A percentile compares a stretch with the other conserved stretches of the same genome.
Conservation (phyloP, 2,888 invertebrate genomes). For the Amphipoea lucens region DNA sequence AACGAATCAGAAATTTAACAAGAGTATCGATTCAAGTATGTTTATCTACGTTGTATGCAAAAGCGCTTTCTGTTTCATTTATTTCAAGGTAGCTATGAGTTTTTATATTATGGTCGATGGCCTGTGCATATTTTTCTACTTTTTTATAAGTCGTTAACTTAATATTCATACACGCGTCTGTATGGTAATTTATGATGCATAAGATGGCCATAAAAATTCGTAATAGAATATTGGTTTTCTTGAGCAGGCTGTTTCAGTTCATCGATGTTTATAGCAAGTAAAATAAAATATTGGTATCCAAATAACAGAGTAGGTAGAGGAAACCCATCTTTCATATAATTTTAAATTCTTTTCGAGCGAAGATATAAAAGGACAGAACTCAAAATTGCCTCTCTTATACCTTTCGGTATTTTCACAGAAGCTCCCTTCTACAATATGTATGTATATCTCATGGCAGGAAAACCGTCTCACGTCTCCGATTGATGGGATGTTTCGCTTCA, state of each 20-base stretch:
- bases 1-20: constrained; percentile 1
- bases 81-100: constrained; percentile 19
- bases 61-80: constrained; percentile 46
- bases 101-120: constrained; percentile 34
- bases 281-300: neutral
- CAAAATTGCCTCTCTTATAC: neutral
- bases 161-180: constrained; percentile 44
- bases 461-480: no score
- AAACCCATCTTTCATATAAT: neutral
- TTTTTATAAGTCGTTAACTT: constrained; percentile 33
- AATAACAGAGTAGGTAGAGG: neutral
- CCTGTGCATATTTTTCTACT: constrained; percentile 17
- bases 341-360: neutral
- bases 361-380: neutral
- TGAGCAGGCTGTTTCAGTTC: neutral
- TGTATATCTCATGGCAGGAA: neutral
- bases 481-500: no score
- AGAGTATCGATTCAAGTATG: constrained; percentile 8
- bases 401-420: neutral
- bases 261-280: neutral
- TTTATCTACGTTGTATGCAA: neutral
- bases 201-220: constrained; percentile 29
- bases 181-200: constrained; percentile 46
- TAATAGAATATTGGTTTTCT: constrained; percentile 26
- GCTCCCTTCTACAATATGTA: neutral